Conservation (phyloP, 2,113 vertebrate genomes). For the Gavialis gangeticus region DNA sequence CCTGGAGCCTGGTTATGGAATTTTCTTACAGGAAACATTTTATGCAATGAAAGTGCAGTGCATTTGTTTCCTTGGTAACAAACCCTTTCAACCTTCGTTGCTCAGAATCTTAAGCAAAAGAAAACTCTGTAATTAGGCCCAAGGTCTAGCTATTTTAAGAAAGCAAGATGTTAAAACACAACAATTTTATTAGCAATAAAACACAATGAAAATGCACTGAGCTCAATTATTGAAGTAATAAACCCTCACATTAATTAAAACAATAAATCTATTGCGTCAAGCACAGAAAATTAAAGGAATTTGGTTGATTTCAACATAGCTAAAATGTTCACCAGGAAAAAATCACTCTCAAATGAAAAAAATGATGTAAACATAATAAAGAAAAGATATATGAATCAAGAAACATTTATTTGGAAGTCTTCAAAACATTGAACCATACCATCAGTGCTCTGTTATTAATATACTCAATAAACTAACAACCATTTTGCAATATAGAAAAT, state of each 20-base stretch:
- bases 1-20: constrained; percentile 53
- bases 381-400: background rate
- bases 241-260: constrained; percentile 39
- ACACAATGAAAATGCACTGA: constrained; percentile 16
- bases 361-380: background rate
- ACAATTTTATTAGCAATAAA: constrained; percentile 46
- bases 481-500: background rate
- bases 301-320: background rate
- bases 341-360: background rate
- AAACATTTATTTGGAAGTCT: background rate
- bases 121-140: constrained; percentile 68
- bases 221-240: constrained; percentile 17
- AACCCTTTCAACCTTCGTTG: constrained; percentile 75
- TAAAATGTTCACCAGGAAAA: background rate
- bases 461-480: background rate
- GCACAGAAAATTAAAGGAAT: background rate
- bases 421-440: background rate
- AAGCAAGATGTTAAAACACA: constrained; percentile 54
- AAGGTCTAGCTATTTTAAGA: constrained; percentile 75
- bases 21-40: constrained; percentile 68
- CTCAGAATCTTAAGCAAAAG: constrained; percentile 65
- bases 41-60: constrained; percentile 56
- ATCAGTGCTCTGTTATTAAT: background rate
- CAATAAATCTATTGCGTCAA: background rate
- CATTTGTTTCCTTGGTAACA: constrained; percentile 87